Base-by-base conservation (phyloP, 2,888 invertebrate genomes). In the Idaea dimidiata region DNA sequence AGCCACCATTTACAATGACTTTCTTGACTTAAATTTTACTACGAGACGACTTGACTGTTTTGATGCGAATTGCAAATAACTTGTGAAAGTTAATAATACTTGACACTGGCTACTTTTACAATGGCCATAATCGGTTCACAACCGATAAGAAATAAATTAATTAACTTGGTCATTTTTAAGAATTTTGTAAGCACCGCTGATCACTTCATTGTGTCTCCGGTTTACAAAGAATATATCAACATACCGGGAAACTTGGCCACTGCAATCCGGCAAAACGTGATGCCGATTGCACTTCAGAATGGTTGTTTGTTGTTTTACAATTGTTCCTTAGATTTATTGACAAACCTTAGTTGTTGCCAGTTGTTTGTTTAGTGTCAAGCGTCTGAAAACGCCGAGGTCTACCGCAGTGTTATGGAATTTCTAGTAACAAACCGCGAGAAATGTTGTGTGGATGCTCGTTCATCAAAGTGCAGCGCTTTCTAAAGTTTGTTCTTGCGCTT, bases 221-320 rank as follows among this genome's bases (percentile, higher is more conserved):
- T 24, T 33, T 58, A 66, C 62, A 60, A 64, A 69, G 69, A 68
- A 68, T 68, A 65, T 64, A 65, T 60, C 60, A 60, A 61, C 61
- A 61, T 65, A 65, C 43, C 18, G 65, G 65, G 62, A 61, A 68
- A 61, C 59, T 59, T 63, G 10, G 7, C 58, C 57, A 59, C 33
- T 61, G 62, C 68, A 62, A 71, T 68, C 66, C 55, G 59, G 62
- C 59, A 63, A 62, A 68, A 65, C 63, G 68, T 63, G 65, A 64
- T 67, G 61, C 65, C 64, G 63, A 68, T 63, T 68, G 68, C 67
- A 65, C 62, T 66, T 64, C 64, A 57, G 64, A 68, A 66, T 63
- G 60, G 59, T 59, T 62, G 65, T 71, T 67, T 67, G 71, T 62
- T 66, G 64, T 66, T 66, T 68, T 64, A 65, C 65, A 60, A 65